Percentiles rank a stretch among this genome's conserved stretches.
phyloP scores from a whole-genome alignment of 2,797 vertebrate genomes.

The Erithacus rubecula region DNA sequence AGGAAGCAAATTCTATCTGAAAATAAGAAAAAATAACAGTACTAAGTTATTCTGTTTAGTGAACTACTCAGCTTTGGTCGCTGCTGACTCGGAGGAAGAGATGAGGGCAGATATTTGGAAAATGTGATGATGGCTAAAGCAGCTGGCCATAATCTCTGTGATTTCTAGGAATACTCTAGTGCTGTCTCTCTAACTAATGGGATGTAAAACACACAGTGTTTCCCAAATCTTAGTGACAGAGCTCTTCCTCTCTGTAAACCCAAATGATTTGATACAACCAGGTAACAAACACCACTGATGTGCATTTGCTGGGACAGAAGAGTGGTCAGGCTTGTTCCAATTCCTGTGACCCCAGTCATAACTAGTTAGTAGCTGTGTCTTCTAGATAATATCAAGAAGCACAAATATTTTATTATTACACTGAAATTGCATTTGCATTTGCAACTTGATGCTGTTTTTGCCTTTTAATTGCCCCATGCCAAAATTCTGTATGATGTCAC shows the following conservation, averaged over 20 bases:
- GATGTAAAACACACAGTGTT: neutral
- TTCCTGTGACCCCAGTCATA: neutral
- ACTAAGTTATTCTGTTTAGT: neutral
- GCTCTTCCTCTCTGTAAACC: neutral
- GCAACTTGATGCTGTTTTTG: neutral
- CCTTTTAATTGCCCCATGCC: neutral
- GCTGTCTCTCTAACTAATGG: neutral
- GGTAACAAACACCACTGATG: neutral
- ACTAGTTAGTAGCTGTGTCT: neutral
- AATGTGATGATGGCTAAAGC: neutral
- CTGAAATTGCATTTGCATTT: neutral
- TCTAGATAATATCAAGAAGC: neutral
- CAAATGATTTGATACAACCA: neutral
- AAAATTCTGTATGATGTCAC: accelerated
- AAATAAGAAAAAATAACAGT: neutral
- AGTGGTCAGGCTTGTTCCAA: neutral
- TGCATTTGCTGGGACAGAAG: neutral
- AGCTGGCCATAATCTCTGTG: neutral
- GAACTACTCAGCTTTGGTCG: neutral
- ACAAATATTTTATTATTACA: too few relatives aligned
- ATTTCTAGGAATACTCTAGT: neutral
- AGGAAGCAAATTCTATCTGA: neutral
- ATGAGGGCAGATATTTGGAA: neutral
- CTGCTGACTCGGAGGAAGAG: neutral
- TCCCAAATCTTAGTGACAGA: neutral